A percentile compares a stretch with the other conserved stretches of the same genome.
These are phyloP conservation scores for Xenopus borealis DNA, from an alignment of 2,113 vertebrate species.

Conservation along the genomic window DNA sequence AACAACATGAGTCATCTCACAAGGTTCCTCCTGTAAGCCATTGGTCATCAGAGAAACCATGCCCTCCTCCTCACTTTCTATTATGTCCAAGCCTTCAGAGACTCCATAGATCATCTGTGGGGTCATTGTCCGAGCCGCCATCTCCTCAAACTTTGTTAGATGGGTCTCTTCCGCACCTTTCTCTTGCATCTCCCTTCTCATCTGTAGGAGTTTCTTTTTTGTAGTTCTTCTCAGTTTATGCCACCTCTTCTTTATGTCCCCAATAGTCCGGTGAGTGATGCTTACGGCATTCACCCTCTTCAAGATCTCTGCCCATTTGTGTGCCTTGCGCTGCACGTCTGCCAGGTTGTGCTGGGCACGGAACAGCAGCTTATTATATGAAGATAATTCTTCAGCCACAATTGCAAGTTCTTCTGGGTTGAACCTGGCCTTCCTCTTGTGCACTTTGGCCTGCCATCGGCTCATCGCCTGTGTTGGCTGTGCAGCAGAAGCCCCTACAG, in stretches of 20 bases:
- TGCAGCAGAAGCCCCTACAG: not conserved
- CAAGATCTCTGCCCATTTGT: not conserved
- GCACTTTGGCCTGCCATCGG: not conserved
- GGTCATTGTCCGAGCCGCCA: not conserved
- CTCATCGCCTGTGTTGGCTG: not conserved
- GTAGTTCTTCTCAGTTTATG: not conserved
- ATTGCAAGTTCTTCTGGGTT: slow-evolving; percentile 1
- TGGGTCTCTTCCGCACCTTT: not conserved
- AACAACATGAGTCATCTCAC: not conserved
- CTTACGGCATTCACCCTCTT: not conserved
- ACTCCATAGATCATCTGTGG: slow-evolving; percentile 4
- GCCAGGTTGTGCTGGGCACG: slow-evolving; percentile 2
- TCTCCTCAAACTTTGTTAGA: not conserved
- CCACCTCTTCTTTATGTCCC: slow-evolving; percentile 2
- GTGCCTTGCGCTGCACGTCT: not conserved
- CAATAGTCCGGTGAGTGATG: slow-evolving; percentile 3
- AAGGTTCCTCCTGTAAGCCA: not conserved
- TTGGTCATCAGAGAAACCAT: not conserved
- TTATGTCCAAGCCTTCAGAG: not conserved
- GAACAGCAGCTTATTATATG: not conserved
- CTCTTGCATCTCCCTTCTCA: not conserved
- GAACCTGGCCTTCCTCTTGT: slow-evolving; percentile 5
- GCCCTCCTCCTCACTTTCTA: not conserved
- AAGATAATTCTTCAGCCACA: not conserved
- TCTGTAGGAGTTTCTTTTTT: slow-evolving; percentile 1